Percentiles rank a stretch among this genome's conserved stretches.
Conservation (phyloP, 1,140 invertebrate genomes). For the Zaprionus lachaisei region DNA sequence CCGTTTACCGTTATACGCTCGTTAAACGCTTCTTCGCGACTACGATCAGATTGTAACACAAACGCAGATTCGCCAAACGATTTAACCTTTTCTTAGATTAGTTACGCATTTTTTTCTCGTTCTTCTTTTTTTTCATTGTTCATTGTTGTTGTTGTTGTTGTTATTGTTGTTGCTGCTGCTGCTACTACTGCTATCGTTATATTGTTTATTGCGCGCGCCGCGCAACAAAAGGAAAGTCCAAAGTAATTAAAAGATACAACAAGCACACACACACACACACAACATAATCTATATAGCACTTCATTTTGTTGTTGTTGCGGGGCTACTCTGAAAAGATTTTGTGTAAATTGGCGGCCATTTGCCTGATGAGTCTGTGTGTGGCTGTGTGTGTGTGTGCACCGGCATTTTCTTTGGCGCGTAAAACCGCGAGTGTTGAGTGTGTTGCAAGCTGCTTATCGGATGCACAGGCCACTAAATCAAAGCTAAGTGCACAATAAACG, state of each 20-base stretch:
- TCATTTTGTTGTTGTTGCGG: slow-evolving; percentile 11
- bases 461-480: slow-evolving; percentile 36
- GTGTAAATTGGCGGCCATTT: slow-evolving; percentile 23
- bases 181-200: slow-evolving; percentile 5
- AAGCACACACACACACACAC: background rate
- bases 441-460: slow-evolving; percentile 51
- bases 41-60: slow-evolving; percentile 29
- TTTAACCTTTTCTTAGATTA: background rate
- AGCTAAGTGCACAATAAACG: slow-evolving; percentile 15
- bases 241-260: slow-evolving; percentile 33
- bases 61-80: slow-evolving; percentile 1
- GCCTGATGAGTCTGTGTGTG: background rate
- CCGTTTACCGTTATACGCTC: slow-evolving; percentile 31
- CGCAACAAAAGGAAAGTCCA: slow-evolving; percentile 27
- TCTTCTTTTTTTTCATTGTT: slow-evolving; percentile 8
- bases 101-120: background rate
- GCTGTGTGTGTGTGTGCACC: slow-evolving; percentile 36
- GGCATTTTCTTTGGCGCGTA: slow-evolving; percentile 72
- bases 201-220: slow-evolving; percentile 7
- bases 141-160: slow-evolving; percentile 23
- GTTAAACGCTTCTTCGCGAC: slow-evolving; percentile 28
- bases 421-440: slow-evolving; percentile 34
- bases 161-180: slow-evolving; percentile 7
- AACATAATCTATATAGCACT: slow-evolving; percentile 6
- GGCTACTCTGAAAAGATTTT: slow-evolving; percentile 2